phyloP scores from a whole-genome alignment of 2,797 vertebrate species.

The Anguilla pacifica region DNA sequence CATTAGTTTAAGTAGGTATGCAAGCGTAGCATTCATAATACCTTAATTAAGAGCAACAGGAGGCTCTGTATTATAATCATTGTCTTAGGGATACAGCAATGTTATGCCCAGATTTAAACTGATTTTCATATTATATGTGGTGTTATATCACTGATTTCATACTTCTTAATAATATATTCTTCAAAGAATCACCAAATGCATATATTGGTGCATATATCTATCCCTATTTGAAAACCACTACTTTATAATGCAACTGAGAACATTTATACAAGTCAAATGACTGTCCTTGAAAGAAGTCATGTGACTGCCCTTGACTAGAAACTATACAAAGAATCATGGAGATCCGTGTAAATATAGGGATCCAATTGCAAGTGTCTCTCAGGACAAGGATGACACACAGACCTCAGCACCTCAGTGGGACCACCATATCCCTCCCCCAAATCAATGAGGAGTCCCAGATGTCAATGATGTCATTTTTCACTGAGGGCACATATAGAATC shows the following conservation, averaged over 20 bases:
- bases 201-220: neutral
- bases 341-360: neutral
- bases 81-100: neutral
- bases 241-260: neutral
- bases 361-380: neutral
- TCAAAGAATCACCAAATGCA: neutral
- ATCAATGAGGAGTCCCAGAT: neutral
- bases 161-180: neutral
- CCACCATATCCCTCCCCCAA: neutral
- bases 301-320: neutral
- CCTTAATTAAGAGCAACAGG: neutral
- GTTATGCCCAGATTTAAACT: neutral
- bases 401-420: slow-evolving; percentile 7
- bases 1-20: neutral
- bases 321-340: neutral
- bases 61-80: neutral
- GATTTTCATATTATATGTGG: neutral
- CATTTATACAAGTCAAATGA: neutral
- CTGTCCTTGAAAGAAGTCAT: neutral
- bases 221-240: neutral
- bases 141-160: neutral
- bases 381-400: neutral
- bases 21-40: neutral
- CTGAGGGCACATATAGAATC: neutral
- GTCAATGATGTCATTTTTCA: neutral